Evolutionary conservation across 2,797 vertebrate genomes (phyloP), one percentile per base, ranked within the genome.

Genomic region (Falco peregrinus): DNA sequence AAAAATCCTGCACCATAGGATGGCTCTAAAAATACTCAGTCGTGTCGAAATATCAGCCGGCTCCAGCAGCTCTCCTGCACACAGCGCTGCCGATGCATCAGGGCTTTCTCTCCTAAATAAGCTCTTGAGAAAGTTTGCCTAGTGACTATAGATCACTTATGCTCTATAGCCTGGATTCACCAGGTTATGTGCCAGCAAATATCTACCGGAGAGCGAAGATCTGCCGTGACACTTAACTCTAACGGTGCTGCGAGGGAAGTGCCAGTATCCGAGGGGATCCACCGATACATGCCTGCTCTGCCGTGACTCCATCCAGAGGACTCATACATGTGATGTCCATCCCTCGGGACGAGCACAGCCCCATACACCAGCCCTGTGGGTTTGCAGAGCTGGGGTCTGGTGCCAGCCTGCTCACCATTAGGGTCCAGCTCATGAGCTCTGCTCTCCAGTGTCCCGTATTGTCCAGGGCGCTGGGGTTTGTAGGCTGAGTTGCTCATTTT

Each of bases 11-110:
- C 87, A 73, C 91, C 78, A 94, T 93, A 79, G 95, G 86, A 96
- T 67, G 73, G 90, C 89, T 95, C 96, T 97, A 95, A 96, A 96
- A 97, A 97, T 92, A 91, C 84, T 64, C 43, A 4, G 84, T 60
- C 11, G 8, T 79, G 91, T 65, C 1, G 35, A 86, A 93, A 65
- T 39, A 68, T 47, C 91, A 68, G 19, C 48, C 2, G 1, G 77
- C 92, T 93, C 79, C 94, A 89, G 90, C 90, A 80, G 96, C 80
- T 80, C 64, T 37, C 85, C 89, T 43, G 86, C 80, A 61, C 63
- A 17, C 94, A 47, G 90, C 1, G 6, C 90, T 74, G 50, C 47
- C 4, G 7, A 75, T 16, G 53, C 90, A 67, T 64, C 60, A 67
- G 76, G 74, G 31, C 85, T 71, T 57, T 28, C 69, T 64, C 92